A percentile compares a stretch with the other conserved stretches of the same genome.
These are phyloP conservation scores for Teleogryllus occipitalis DNA, from an alignment of 1,140 invertebrate species.

Conservation along the genomic window DNA sequence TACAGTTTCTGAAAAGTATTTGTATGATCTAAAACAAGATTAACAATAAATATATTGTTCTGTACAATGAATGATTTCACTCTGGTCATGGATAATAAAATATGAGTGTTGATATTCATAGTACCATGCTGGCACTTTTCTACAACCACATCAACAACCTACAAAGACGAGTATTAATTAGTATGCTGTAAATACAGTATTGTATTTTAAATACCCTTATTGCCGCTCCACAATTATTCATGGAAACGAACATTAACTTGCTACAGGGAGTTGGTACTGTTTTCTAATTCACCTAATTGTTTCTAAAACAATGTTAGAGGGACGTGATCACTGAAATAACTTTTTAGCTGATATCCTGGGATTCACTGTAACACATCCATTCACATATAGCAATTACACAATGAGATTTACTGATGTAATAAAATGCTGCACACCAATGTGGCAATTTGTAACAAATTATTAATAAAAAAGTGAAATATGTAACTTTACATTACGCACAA, in stretches of 20 bases:
- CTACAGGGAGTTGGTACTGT: not conserved
- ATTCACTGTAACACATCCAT: not conserved
- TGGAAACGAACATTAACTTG: not conserved
- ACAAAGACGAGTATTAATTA: not conserved
- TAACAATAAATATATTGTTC: slow-evolving; percentile 6
- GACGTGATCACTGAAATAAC: not conserved
- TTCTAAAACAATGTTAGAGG: not conserved
- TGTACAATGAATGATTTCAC: slow-evolving; percentile 5
- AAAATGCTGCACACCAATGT: not conserved
- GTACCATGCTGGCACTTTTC: not conserved
- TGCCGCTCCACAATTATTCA: not conserved
- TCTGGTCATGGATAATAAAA: slow-evolving; percentile 1
- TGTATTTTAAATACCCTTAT: slow-evolving; percentile 6
- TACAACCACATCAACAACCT: slow-evolving; percentile 1
- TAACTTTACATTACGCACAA: too few species aligned
- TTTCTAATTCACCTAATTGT: not conserved
- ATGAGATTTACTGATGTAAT: not conserved
- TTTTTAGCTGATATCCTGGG: not conserved
- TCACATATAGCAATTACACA: not conserved
- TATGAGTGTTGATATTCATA: not conserved
- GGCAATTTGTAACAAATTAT: too few species aligned
- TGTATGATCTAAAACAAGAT: slow-evolving; percentile 5
- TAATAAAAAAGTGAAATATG: too few species aligned
- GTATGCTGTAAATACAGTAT: not conserved
- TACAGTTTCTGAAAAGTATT: not conserved